Evolutionary conservation across 2,797 vertebrate genomes (phyloP).

Genomic region (Protosalanx chinensis): DNA sequence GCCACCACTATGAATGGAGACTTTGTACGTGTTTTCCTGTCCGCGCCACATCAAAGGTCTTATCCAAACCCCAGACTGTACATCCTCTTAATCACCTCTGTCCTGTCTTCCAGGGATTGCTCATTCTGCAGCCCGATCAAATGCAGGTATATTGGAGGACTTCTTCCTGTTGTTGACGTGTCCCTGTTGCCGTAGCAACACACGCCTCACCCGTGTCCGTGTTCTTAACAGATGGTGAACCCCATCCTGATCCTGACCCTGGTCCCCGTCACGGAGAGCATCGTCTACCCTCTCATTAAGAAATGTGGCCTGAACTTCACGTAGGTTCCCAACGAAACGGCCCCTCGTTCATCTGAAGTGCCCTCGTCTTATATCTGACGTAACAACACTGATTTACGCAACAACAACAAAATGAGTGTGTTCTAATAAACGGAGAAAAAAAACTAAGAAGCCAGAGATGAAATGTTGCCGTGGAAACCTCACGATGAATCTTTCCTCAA

Average conservation of each 20-base stretch:
- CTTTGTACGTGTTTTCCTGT: conserved; percentile 81
- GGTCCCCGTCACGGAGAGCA: conserved; percentile 82
- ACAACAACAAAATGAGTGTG: neutral
- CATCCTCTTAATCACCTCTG: neutral
- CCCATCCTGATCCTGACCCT: conserved; percentile 88
- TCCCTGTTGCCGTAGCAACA: neutral
- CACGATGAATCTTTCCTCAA: conserved; percentile 25
- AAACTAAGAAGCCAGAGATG: neutral
- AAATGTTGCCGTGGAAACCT: neutral
- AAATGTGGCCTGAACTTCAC: conserved; percentile 92
- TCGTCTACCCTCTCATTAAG: conserved; percentile 85
- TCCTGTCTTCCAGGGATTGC: conserved; percentile 69
- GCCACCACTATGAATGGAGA: conserved; percentile 88
- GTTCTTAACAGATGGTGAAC: conserved; percentile 81
- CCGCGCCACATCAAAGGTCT: neutral
- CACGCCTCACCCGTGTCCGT: conserved; percentile 3
- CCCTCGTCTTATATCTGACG: neutral
- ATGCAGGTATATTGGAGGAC: conserved; percentile 83
- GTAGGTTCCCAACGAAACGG: conserved; percentile 66
- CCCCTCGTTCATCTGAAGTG: neutral
- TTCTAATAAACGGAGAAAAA: neutral
- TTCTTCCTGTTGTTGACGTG: neutral
- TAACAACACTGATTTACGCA: neutral
- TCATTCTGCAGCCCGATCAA: conserved; percentile 90
- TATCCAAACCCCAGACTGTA: conserved; percentile 1